Evolutionary conservation across 2,797 vertebrate species (phyloP).

Genomic region (Epinephelus coioides): DNA sequence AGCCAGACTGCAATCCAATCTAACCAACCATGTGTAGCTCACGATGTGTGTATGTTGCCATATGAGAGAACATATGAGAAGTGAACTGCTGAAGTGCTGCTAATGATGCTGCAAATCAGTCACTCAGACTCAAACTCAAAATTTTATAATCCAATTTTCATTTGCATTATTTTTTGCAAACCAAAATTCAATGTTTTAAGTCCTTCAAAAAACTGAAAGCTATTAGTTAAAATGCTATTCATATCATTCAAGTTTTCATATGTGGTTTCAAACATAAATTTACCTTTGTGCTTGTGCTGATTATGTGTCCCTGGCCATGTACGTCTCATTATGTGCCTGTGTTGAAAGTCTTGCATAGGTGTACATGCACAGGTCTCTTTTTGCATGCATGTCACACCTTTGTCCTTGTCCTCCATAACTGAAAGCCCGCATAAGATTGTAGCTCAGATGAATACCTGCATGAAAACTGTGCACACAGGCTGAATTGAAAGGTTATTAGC

Average conservation of each 20-base stretch:
- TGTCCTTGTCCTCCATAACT: background rate
- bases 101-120: background rate
- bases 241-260: no score
- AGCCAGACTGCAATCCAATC: background rate
- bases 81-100: background rate
- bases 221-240: no score
- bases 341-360: background rate
- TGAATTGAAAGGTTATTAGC: background rate
- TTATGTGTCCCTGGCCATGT: background rate
- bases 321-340: background rate
- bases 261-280: no score
- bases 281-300: background rate
- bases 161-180: background rate
- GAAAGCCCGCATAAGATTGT: background rate
- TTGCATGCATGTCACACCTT: background rate
- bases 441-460: slow-evolving; percentile 15
- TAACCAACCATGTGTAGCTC: background rate
- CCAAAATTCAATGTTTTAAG: no score
- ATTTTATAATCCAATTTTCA: background rate
- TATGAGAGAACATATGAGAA: no score
- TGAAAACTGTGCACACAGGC: background rate
- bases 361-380: background rate
- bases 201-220: no score
- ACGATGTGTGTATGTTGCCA: background rate
- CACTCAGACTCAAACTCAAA: background rate